Conservation (phyloP, 2,888 invertebrate species). For the Drosophila pseudotakahashii region DNA sequence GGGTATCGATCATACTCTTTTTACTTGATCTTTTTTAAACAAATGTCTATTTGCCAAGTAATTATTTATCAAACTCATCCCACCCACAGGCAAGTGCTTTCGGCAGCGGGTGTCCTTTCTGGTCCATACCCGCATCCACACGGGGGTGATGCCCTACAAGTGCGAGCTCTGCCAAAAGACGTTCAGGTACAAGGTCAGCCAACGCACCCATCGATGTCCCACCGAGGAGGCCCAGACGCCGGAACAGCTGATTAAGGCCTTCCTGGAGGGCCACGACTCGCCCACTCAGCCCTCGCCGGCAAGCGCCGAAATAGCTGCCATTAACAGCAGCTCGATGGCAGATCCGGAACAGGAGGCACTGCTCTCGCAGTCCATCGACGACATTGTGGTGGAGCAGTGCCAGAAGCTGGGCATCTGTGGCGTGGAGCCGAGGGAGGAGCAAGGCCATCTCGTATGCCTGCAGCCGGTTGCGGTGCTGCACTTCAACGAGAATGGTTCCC, state of each 20-base stretch:
- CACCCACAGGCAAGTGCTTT: slow-evolving; percentile 91
- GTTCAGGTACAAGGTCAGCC: slow-evolving; percentile 94
- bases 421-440: slow-evolving; percentile 39
- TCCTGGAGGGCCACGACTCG: slow-evolving; percentile 74
- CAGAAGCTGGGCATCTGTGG: slow-evolving; percentile 82
- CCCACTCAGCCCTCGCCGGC: slow-evolving; percentile 83
- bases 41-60: not conserved
- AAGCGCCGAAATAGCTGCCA: slow-evolving; percentile 80
- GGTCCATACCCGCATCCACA: slow-evolving; percentile 92
- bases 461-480: slow-evolving; percentile 84
- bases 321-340: slow-evolving; percentile 39
- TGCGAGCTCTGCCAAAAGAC: slow-evolving; percentile 92
- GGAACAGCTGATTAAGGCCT: slow-evolving; percentile 78
- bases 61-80: not conserved
- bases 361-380: slow-evolving; percentile 82
- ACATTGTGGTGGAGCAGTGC: slow-evolving; percentile 84
- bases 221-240: slow-evolving; percentile 62
- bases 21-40: not conserved
- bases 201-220: slow-evolving; percentile 91
- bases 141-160: slow-evolving; percentile 94
- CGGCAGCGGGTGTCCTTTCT: slow-evolving; percentile 93
- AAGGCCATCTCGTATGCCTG: slow-evolving; percentile 71
- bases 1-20: slow-evolving; percentile 61
- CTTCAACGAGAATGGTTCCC: slow-evolving; percentile 85
- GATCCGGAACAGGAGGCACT: slow-evolving; percentile 74